Evolutionary conservation across 2,888 invertebrate species (phyloP).

Genomic region (Cyclophora albipunctata): DNA sequence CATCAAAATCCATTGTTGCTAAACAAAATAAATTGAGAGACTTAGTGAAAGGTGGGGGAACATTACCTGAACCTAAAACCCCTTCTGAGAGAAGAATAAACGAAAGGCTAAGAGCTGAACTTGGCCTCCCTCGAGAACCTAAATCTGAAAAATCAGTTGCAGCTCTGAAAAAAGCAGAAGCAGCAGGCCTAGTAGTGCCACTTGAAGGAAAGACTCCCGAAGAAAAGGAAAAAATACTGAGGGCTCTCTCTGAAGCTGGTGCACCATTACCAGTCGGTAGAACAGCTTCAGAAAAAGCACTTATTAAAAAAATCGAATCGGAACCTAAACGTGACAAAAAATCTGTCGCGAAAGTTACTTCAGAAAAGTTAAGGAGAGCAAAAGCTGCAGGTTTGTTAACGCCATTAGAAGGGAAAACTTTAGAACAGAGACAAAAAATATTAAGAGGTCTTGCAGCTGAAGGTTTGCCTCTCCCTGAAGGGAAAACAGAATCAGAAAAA

Average conservation of each 20-base stretch:
- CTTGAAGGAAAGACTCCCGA: conserved; percentile 23
- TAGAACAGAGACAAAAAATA: conserved; percentile 29
- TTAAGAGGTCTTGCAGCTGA: conserved; percentile 19
- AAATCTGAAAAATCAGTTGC: conserved; percentile 10
- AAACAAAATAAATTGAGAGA: conserved; percentile 26
- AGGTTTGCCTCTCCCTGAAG: conserved; percentile 28
- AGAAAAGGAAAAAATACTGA: conserved; percentile 25
- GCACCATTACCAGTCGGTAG: conserved; percentile 26
- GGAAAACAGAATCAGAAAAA: conserved; percentile 25
- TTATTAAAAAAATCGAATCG: conserved; percentile 17
- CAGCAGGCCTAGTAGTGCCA: conserved; percentile 18
- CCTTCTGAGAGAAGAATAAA: conserved; percentile 15
- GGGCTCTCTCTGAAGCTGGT: conserved; percentile 17
- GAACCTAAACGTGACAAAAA: neutral
- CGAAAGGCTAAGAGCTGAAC: conserved; percentile 10
- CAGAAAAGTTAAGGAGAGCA: conserved; percentile 17
- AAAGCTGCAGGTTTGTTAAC: conserved; percentile 24
- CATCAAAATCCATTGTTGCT: conserved; percentile 25
- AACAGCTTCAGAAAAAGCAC: conserved; percentile 26
- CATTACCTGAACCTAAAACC: conserved; percentile 17
- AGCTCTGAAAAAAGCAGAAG: conserved; percentile 22
- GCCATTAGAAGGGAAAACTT: conserved; percentile 24
- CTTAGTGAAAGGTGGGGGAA: conserved; percentile 18
- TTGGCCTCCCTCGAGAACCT: conserved; percentile 17
- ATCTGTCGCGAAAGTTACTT: neutral